These are phyloP conservation scores for Cecidostiba fungosa DNA, from an alignment of 2,888 invertebrate genomes.

Conservation along the genomic window DNA sequence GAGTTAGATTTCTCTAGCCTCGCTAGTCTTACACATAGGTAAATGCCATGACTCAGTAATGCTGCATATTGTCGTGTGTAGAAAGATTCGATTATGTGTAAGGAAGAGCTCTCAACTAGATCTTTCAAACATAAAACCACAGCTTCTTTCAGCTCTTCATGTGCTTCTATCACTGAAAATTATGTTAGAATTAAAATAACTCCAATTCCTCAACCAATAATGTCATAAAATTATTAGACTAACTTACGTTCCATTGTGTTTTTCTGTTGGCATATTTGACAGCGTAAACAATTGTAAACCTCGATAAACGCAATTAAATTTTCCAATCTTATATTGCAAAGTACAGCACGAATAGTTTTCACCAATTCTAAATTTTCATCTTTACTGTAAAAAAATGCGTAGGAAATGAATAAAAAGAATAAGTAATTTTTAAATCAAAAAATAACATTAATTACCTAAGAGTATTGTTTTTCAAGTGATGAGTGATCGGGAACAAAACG, in stretches of 20 bases:
- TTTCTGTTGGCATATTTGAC: conserved; percentile 82
- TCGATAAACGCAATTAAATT: conserved; percentile 82
- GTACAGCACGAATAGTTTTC: conserved; percentile 80
- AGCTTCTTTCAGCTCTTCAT: conserved; percentile 85
- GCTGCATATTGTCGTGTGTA: conserved; percentile 83
- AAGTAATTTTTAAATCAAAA: neutral
- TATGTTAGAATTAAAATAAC: neutral
- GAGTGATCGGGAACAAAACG: conserved; percentile 81
- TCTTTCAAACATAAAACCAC: conserved; percentile 82
- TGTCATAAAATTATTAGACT: neutral
- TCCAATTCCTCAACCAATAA: neutral
- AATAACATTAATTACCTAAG: conserved; percentile 69
- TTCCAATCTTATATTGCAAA: conserved; percentile 81
- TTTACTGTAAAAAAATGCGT: conserved; percentile 74
- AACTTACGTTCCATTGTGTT: conserved; percentile 81
- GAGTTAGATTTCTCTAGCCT: conserved; percentile 84
- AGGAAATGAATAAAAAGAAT: conserved; percentile 6
- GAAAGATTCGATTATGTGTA: conserved; percentile 81
- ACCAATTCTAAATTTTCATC: conserved; percentile 81
- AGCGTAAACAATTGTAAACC: conserved; percentile 82
- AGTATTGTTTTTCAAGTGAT: conserved; percentile 73
- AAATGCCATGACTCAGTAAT: conserved; percentile 85
- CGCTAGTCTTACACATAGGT: conserved; percentile 85
- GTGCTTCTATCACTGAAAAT: conserved; percentile 82
- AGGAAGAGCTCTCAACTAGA: conserved; percentile 81